Evolutionary conservation across 1,140 invertebrate genomes (phyloP), one percentile per base, ranked within the genome.

Genomic region (Rhopalosiphum padi): DNA sequence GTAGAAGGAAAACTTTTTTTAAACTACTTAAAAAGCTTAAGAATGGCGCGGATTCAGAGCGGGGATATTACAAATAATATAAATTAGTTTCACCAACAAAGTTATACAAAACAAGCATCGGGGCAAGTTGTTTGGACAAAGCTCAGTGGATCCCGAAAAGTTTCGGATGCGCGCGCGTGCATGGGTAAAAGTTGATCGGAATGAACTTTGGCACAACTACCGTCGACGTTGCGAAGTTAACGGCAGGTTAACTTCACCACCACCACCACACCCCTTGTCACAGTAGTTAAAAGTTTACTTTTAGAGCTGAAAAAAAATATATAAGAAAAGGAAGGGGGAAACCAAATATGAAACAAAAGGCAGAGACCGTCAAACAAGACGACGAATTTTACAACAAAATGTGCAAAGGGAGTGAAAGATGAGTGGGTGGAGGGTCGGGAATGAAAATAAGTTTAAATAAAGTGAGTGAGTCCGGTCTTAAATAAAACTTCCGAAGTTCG

Each of bases 11-110:
- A 93, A 93, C 91, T 93, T 93, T 93, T 93, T 93, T 85, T 93
- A 93, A 93, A 93, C 77, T 85, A 93, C 91, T 93, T 93, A 85
- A 93, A 93, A 93, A 93, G 91, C 91, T 93, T 93, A 93, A 93
- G 82, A 86, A 93, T 53, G 25, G 82, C 48, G 82, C 35, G 91
- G 91, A 93, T 85, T 93, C 51, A 25, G 46, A 86, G 91, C n/a
- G 51, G 51, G 91, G 82, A 93, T 93, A 93, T 93, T 93, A 93
- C 91, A 93, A 93, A 93, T 93, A 93, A 93, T 93, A 93, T 93
- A 93, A 93, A 93, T 93, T 93, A 93, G 91, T 93, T 93, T 93
- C 48, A 37, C 91, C 91, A 93, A 93, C 91, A 93, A 93, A 93
- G 82, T 93, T 93, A 86, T 93, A 93, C 91, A 86, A 93, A 93